Evolutionary conservation across 2,888 invertebrate genomes (phyloP), one percentile per base, ranked within the genome.

Genomic region (Rhogogaster chlorosoma): DNA sequence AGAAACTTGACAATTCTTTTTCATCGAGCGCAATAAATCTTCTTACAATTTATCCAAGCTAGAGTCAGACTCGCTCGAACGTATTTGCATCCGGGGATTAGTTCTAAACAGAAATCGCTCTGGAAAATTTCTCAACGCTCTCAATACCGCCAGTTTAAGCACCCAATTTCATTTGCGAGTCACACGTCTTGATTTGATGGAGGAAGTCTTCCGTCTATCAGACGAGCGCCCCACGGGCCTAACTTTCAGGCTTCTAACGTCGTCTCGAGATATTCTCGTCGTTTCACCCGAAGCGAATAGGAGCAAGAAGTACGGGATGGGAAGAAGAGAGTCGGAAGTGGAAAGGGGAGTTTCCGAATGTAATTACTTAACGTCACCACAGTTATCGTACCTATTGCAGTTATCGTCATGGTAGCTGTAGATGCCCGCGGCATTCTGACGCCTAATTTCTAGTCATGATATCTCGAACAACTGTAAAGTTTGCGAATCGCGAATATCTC

Each of bases 341-440:
- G 22, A 49, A 42, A 29, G 29, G 80, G 67, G 70, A 83, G 67
- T 83, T 83, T 83, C 83, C 83, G 83, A 83, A 83, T 83, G 83
- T 70, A 83, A 83, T 83, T 83, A 83, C 83, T 83, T 83, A 83
- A 67, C 70, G 83, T 83, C 83, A 83, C 83, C 83, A 83, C 83
- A 83, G 83, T 83, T 70, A 70, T 83, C 83, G 83, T 45, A 67
- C n/a, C 83, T 83, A 83, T 67, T 83, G 83, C 83, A 83, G 83
- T 83, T 83, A 83, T 83, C 67, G 45, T 70, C 83, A 80, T n/a
- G 36, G 26, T n/a, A 73, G 45, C 32, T 15, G 57, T 1, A 57
- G 32, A 29, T 38, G 32, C 61, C 22, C 38, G 22, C 6, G 57
- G 57, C 22, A 38, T 80, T 61, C 36, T 80, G 12, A 57, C 38